Evolutionary conservation across 2,113 vertebrate species (phyloP), one percentile per base, ranked within the genome.

Genomic region (Megaceryle torquata): DNA sequence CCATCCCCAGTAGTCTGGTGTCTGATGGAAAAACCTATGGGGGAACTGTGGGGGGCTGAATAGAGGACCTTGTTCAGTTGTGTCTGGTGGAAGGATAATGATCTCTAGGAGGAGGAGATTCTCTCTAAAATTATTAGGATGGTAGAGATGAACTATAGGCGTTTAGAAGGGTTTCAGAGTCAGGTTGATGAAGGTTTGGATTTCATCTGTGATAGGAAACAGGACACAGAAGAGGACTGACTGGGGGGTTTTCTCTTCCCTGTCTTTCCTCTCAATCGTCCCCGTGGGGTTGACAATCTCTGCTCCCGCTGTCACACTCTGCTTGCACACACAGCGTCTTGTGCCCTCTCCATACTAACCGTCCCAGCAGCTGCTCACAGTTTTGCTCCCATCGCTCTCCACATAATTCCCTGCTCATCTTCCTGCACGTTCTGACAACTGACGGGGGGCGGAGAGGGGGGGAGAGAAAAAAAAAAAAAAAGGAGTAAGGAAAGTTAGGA

Each of bases 251-350:
- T 57, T 79, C 24, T 50, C 15, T 41, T 50, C 10, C 25, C 6
- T 15, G 8, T 11, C n/a, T 3, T 3, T 7, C 31, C 33, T 31
- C 2, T 1, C n/a, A 37, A 3, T 41, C 5, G 11, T 67, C 46
- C 24, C 11, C 2, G 43, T 2, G 39, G 25, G 12, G 22, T 0
- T 28, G 65, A 28, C 50, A 25, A 1, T 20, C 39, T 41, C 28
- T 41, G 50, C 6, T 63, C 14, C 28, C 11, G 33, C 1, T 39
- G 39, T 5, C 46, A 44, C n/a, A 5, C 35, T 2, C 2, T 9
- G 15, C 33, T 7, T 2, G 46, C 46, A 57, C 39, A 37, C 59
- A 20, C 1, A 1, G 25, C 4, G 29, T 54, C 28, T 26, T 5
- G 26, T 4, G 59, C 15, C 28, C 14, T 59, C 9, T 17, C 8